Evolutionary conservation across 37 sponge, comb jelly and placozoan species (phyloP).

Genomic region (Geodia barretti): DNA sequence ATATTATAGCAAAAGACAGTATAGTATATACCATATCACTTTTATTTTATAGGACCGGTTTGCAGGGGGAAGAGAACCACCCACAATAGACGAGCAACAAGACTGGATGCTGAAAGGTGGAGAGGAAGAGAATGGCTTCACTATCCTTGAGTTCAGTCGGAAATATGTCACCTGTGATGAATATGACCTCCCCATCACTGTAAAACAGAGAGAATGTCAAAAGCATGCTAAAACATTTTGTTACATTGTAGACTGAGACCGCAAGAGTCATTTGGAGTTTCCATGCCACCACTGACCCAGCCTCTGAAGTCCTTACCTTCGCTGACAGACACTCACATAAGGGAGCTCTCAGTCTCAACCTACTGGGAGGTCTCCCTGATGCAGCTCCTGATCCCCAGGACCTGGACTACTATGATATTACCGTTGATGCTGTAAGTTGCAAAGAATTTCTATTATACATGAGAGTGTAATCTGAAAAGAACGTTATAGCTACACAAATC

Average conservation of each 20-base stretch:
- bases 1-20: neutral
- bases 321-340: neutral
- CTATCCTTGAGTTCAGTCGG: conserved; percentile 33
- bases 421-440: conserved; percentile 24
- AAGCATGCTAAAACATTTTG: no score
- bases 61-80: conserved; percentile 13
- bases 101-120: conserved; percentile 41
- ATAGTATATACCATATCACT: no score
- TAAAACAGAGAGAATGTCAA: no score
- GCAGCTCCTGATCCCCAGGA: conserved; percentile 16
- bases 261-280: neutral
- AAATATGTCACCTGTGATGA: conserved; percentile 46
- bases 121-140: conserved; percentile 45
- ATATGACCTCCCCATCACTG: no score
- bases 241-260: conserved; percentile 15
- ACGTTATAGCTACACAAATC: no score
- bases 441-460: no score
- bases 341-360: conserved; percentile 21
- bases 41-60: conserved; percentile 40
- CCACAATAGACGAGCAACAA: conserved; percentile 26
- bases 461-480: no score
- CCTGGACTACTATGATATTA: neutral
- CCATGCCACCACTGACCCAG: neutral
- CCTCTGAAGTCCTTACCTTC: neutral
- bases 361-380: conserved; percentile 30